Base-by-base conservation (phyloP, 2,888 invertebrate species). In the Caenorhabditis plicata region DNA sequence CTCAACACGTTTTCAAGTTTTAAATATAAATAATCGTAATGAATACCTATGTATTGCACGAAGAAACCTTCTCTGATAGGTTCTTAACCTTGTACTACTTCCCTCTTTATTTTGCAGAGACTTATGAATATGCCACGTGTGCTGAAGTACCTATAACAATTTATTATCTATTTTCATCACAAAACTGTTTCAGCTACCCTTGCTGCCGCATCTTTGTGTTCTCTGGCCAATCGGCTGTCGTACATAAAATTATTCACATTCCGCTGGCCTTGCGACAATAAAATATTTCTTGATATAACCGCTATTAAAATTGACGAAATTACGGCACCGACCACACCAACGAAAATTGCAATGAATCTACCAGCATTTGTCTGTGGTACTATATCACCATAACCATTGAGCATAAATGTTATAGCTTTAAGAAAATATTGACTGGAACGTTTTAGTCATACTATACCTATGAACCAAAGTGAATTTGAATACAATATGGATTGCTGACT, bases 161-260 rank as follows among this genome's bases (percentile, higher is more conserved):
- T n/a, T n/a, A n/a, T n/a, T n/a, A n/a, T n/a, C n/a, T n/a, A n/a
- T n/a, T n/a, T n/a, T n/a, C n/a, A n/a, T n/a, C n/a, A n/a, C n/a
- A n/a, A n/a, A n/a, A n/a, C n/a, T n/a, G n/a, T n/a, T n/a, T n/a
- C n/a, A n/a, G n/a, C n/a, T n/a, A n/a, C 72, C 85, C 98, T 95
- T 68, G 98, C 98, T 72, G 98, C 98, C 73, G 96, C 93, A 85
- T 98, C 94, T 88, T 99, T 98, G 85, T 98, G 87, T 94, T 96
- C 72, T 87, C 96, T 95, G 80, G 94, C 93, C 84, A 98, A 88
- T 86, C 96, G 95, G 83, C 96, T 96, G 86, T 98, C 98, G 93
- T 96, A 96, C 96, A 98, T 98, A 86, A 98, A 98, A 87, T 96
- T 96, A 86, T 98, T 98, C 82, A 98, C 98, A 87, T 98, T 96